Evolutionary conservation across 2,113 vertebrate species (phyloP).

Genomic region (Gobius niger): DNA sequence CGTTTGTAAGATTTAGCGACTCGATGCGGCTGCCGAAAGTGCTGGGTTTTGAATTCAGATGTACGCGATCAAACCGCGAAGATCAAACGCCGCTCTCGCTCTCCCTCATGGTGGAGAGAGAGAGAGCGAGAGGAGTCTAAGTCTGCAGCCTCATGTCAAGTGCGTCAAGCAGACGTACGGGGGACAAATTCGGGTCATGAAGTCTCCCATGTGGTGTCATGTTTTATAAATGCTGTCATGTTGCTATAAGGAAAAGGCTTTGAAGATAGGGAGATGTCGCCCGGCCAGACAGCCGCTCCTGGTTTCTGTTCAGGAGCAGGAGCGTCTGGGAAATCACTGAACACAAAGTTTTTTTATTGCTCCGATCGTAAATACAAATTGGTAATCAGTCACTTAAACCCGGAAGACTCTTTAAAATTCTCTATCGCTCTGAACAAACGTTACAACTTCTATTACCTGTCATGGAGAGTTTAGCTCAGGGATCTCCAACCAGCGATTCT

Average conservation of each 20-base stretch:
- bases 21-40: constrained; percentile 3
- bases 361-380: too few species aligned
- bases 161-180: constrained; percentile 8
- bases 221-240: neutral
- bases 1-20: constrained; percentile 21
- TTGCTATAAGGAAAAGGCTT: neutral
- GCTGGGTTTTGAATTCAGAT: constrained; percentile 37
- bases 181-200: neutral
- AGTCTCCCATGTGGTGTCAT: neutral
- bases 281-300: too few species aligned
- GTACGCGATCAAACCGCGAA: constrained; percentile 39
- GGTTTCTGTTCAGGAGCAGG: too few species aligned
- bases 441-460: too few species aligned
- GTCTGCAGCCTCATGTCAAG: constrained; percentile 4
- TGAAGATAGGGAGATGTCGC: neutral
- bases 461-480: too few species aligned
- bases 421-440: too few species aligned
- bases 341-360: too few species aligned
- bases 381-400: too few species aligned
- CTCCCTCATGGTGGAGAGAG: constrained; percentile 10
- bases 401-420: too few species aligned
- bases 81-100: constrained; percentile 53
- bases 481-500: too few species aligned
- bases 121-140: neutral
- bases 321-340: too few species aligned